phyloP scores from a whole-genome alignment of 2,888 invertebrate genomes.

The Nymphalis urticae region DNA sequence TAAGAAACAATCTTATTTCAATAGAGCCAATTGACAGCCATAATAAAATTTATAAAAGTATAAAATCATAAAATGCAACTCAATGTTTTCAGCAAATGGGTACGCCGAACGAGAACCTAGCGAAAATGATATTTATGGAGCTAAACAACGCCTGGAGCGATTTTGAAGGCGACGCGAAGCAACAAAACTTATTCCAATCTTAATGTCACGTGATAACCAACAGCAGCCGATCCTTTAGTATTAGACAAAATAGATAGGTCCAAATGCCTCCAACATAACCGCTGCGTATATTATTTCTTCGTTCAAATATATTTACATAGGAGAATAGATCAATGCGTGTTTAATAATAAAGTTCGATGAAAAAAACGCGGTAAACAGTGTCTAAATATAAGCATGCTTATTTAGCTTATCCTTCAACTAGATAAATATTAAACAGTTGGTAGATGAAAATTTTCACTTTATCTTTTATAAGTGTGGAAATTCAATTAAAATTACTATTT shows the following conservation, averaged over 20 bases:
- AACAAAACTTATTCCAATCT: slow-evolving; percentile 84
- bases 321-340: slow-evolving; percentile 7
- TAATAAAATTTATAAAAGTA: too few relatives aligned
- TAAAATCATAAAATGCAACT: too few relatives aligned
- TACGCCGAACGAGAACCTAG: slow-evolving; percentile 94
- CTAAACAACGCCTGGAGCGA: slow-evolving; percentile 99
- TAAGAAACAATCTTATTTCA: too few relatives aligned
- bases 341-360: slow-evolving; percentile 14
- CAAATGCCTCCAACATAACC: slow-evolving; percentile 18
- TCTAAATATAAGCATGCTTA: slow-evolving; percentile 33
- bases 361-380: slow-evolving; percentile 35
- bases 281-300: slow-evolving; percentile 20
- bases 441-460: slow-evolving; percentile 3
- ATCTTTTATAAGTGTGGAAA: not conserved
- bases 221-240: slow-evolving; percentile 5
- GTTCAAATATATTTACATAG: slow-evolving; percentile 10
- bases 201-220: slow-evolving; percentile 41
- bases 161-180: slow-evolving; percentile 93
- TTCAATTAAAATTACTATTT: not conserved
- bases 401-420: slow-evolving; percentile 24
- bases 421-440: slow-evolving; percentile 6
- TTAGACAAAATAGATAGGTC: slow-evolving; percentile 23
- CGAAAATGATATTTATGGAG: slow-evolving; percentile 99
- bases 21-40: too few relatives aligned
- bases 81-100: slow-evolving; percentile 91